Evolutionary conservation across 2,797 vertebrate species (phyloP), one percentile per base, ranked within the genome.

Genomic region (Pyrocephalus nanus): DNA sequence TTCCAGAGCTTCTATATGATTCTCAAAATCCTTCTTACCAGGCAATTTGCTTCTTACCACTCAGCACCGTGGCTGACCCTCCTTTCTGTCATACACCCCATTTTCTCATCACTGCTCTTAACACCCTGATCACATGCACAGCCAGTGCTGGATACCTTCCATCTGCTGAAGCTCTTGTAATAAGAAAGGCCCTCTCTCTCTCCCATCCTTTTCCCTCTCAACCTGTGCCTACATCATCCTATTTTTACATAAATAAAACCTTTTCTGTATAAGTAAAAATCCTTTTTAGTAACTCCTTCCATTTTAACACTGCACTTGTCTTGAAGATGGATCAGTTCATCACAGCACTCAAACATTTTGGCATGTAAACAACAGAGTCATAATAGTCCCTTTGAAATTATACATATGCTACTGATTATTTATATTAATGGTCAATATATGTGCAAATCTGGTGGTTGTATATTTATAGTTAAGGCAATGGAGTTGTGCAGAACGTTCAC

Each of bases 21-120:
- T 92, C 85, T 60, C 79, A 70, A 38, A 91, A 94, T 78, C 76
- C 66, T 88, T 38, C 82, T 71, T 87, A 62, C 45, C 11, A 48
- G 30, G 57, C n/a, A 92, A 66, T 90, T 86, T 86, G 30, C 65
- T 77, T 77, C 64, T 65, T 53, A 61, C 22, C 40, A 27, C 43
- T 54, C 71, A 76, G 72, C 45, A 40, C 42, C 22, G 32, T 0
- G 7, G 30, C 78, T 88, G 64, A 57, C 36, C 42, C 65, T 80
- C 20, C 57, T 64, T 83, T 61, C 73, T 8, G 5, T 34, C 71
- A 75, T 3, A 30, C 23, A 32, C 22, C 26, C 30, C 15, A 5
- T 69, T 72, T 83, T 42, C 69, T 54, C 43, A 42, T n/a, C 2
- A 1, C 27, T 83, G n/a, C 18, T 55, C 61, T 43, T 26, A 38